These are phyloP conservation scores for Drosophila hydei DNA, from an alignment of 1,140 invertebrate species.

Conservation along the genomic window DNA sequence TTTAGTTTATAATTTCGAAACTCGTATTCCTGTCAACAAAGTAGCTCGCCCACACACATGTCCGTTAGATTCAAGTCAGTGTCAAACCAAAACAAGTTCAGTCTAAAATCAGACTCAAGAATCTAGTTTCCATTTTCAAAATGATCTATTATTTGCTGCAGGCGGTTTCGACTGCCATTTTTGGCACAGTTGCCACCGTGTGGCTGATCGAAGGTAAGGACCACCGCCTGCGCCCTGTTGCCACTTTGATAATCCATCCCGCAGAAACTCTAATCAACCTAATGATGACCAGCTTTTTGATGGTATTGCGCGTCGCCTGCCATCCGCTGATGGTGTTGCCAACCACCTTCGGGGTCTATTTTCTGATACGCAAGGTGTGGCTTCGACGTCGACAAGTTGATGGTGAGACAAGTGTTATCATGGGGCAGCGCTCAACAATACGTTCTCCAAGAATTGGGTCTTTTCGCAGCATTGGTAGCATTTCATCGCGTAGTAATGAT, in stretches of 20 bases:
- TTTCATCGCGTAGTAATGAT: slow-evolving; percentile 32
- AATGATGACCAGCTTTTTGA: slow-evolving; percentile 60
- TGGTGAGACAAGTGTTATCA: neutral
- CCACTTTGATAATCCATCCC: neutral
- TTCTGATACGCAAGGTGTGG: slow-evolving; percentile 37
- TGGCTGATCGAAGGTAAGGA: slow-evolving; percentile 64
- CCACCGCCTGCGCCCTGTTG: no score
- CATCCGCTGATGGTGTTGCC: slow-evolving; percentile 63
- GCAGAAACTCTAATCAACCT: slow-evolving; percentile 55
- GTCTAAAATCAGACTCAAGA: neutral
- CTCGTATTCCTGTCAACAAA: neutral
- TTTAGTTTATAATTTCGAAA: no score
- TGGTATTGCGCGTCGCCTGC: slow-evolving; percentile 43
- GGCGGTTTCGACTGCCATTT: slow-evolving; percentile 43
- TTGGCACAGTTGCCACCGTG: slow-evolving; percentile 34
- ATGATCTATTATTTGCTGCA: slow-evolving; percentile 49
- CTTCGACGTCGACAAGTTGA: slow-evolving; percentile 13
- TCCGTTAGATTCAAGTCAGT: neutral
- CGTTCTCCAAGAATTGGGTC: slow-evolving; percentile 46
- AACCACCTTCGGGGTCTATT: slow-evolving; percentile 25
- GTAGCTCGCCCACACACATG: neutral
- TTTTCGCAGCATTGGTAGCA: slow-evolving; percentile 41
- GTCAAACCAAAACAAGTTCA: neutral
- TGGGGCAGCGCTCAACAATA: neutral
- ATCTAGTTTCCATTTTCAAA: slow-evolving; percentile 22